Evolutionary conservation across 2,888 invertebrate species (phyloP).

Genomic region (Nemotelus pantherinus): DNA sequence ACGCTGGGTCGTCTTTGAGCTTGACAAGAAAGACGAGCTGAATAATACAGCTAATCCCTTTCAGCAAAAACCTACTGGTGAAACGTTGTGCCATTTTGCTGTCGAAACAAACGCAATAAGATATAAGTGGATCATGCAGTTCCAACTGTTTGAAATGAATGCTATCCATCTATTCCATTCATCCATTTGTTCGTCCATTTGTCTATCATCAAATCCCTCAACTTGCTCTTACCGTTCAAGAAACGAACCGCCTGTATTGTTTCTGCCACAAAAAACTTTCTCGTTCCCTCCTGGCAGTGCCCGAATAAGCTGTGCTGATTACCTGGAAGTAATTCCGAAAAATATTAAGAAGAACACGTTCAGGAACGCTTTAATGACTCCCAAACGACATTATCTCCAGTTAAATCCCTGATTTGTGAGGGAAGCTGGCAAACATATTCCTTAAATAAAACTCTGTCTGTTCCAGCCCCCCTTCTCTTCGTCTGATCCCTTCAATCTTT

Average conservation of each 20-base stretch:
- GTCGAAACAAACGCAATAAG: neutral
- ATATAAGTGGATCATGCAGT: slow-evolving; percentile 5
- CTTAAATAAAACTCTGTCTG: neutral
- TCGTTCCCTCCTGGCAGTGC: neutral
- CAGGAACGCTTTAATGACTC: slow-evolving; percentile 47
- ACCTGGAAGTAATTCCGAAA: slow-evolving; percentile 45
- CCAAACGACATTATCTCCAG: slow-evolving; percentile 49
- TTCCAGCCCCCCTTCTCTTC: neutral
- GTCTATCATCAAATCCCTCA: no score
- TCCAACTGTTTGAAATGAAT: neutral
- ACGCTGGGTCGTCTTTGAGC: no score
- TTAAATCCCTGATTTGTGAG: slow-evolving; percentile 49
- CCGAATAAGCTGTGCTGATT: slow-evolving; percentile 33
- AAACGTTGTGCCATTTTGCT: no score
- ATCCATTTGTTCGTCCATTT: neutral
- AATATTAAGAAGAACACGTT: slow-evolving; percentile 45
- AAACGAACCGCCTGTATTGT: neutral
- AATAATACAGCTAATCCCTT: slow-evolving; percentile 9
- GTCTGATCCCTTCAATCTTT: neutral
- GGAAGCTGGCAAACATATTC: slow-evolving; percentile 33
- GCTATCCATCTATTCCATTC: slow-evolving; percentile 5
- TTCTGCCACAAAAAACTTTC: neutral
- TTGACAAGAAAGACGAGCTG: neutral
- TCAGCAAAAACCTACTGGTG: neutral
- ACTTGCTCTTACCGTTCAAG: neutral